These are phyloP conservation scores for Drosophila flavopinicola DNA, from an alignment of 2,888 invertebrate species.

Conservation along the genomic window DNA sequence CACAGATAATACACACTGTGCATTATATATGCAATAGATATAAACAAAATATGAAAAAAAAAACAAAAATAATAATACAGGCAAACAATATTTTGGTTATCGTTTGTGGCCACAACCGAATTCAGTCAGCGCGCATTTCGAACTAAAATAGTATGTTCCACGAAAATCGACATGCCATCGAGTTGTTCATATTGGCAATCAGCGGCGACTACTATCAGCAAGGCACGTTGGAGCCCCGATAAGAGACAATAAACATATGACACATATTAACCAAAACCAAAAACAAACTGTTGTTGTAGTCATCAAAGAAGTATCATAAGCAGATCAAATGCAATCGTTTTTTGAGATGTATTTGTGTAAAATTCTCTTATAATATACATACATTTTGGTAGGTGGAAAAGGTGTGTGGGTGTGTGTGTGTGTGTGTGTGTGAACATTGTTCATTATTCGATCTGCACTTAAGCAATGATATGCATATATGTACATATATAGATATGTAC, in stretches of 20 bases:
- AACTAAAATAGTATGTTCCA: conserved; percentile 39
- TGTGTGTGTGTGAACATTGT: conserved; percentile 21
- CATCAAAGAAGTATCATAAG: conserved; percentile 16
- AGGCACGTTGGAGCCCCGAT: conserved; percentile 31
- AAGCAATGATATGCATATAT: conserved; percentile 3
- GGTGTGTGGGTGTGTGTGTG: too few relatives aligned
- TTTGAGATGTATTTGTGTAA: conserved; percentile 43
- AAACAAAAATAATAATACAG: not conserved
- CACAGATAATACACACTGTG: conserved; percentile 14
- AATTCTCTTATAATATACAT: conserved; percentile 36
- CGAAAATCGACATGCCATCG: conserved; percentile 22
- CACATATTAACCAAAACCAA: conserved; percentile 36
- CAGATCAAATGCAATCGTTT: conserved; percentile 26
- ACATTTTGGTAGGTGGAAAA: conserved; percentile 16
- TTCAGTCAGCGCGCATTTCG: conserved; percentile 24
- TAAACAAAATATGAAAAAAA: too few relatives aligned
- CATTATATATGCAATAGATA: conserved; percentile 27
- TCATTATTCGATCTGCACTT: conserved; percentile 23
- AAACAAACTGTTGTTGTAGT: too few relatives aligned
- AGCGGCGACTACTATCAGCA: conserved; percentile 50
- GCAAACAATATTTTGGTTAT: not conserved
- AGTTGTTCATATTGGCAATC: conserved; percentile 64
- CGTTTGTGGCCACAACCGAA: conserved; percentile 35
- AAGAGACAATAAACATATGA: conserved; percentile 36
- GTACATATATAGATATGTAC: not conserved